Evolutionary conservation across 1,140 invertebrate genomes (phyloP).

Genomic region (Gonatopus flavifemur): DNA sequence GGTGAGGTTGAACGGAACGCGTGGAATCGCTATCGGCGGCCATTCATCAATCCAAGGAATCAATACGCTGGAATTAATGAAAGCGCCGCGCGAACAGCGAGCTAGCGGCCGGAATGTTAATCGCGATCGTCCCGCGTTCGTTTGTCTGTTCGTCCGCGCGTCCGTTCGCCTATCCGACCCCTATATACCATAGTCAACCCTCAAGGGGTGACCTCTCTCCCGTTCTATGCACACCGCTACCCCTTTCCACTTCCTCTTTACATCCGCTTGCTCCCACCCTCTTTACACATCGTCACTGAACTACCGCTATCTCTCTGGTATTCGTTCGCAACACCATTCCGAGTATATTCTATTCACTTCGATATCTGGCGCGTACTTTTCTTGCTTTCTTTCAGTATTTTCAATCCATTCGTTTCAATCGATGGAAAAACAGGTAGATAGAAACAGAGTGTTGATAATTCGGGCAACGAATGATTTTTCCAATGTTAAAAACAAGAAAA

Average conservation of each 20-base stretch:
- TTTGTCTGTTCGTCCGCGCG: slow-evolving; percentile 49
- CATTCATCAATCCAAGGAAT: slow-evolving; percentile 60
- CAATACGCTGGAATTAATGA: slow-evolving; percentile 62
- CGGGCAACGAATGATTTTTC: background rate
- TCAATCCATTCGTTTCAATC: too few species aligned
- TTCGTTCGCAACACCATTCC: slow-evolving; percentile 1
- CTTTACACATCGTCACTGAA: slow-evolving; percentile 23
- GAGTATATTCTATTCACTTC: slow-evolving; percentile 21
- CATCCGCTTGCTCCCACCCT: slow-evolving; percentile 22
- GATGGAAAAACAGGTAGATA: too few species aligned
- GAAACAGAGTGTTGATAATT: background rate
- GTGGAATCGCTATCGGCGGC: slow-evolving; percentile 59
- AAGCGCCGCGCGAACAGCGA: slow-evolving; percentile 60
- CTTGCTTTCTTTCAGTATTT: background rate
- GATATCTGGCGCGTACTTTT: slow-evolving; percentile 9
- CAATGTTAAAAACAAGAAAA: too few species aligned
- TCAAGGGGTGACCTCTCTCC: slow-evolving; percentile 47
- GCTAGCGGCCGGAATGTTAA: slow-evolving; percentile 60
- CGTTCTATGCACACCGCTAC: slow-evolving; percentile 19
- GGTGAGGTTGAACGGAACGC: slow-evolving; percentile 40
- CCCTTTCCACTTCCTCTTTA: slow-evolving; percentile 23
- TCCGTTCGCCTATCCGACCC: too few species aligned
- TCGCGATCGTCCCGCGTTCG: slow-evolving; percentile 56
- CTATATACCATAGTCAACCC: slow-evolving; percentile 50
- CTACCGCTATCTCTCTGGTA: slow-evolving; percentile 18